Conservation (phyloP, 2,888 invertebrate genomes). For the Baronia brevicornis region DNA sequence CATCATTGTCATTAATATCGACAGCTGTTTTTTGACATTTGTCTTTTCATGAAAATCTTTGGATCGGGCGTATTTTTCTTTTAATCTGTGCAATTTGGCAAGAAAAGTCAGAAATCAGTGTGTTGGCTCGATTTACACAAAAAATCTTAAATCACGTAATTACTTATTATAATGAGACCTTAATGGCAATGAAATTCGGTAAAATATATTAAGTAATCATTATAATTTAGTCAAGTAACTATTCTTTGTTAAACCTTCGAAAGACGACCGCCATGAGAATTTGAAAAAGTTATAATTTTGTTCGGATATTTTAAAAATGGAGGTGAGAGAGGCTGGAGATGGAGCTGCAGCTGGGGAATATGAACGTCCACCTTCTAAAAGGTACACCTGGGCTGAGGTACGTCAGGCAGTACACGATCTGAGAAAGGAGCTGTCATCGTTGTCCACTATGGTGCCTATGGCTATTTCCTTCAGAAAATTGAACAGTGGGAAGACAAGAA, state of each 20-base stretch:
- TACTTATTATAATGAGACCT: slow-evolving; percentile 34
- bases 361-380: slow-evolving; percentile 51
- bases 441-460: slow-evolving; percentile 88
- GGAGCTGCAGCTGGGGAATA: slow-evolving; percentile 61
- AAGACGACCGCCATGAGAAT: slow-evolving; percentile 44
- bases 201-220: slow-evolving; percentile 29
- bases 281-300: slow-evolving; percentile 27
- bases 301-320: slow-evolving; percentile 54
- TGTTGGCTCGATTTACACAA: slow-evolving; percentile 47
- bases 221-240: slow-evolving; percentile 4
- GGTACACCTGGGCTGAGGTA: slow-evolving; percentile 85
- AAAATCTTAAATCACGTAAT: slow-evolving; percentile 33
- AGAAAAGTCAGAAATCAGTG: slow-evolving; percentile 49
- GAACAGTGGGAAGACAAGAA: slow-evolving; percentile 85
- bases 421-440: slow-evolving; percentile 83
- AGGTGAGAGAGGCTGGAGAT: slow-evolving; percentile 64
- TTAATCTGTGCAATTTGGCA: slow-evolving; percentile 38
- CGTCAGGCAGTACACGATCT: slow-evolving; percentile 87
- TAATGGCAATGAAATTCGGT: slow-evolving; percentile 34
- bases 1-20: slow-evolving; percentile 1
- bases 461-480: slow-evolving; percentile 87
- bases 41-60: slow-evolving; percentile 6
- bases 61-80: slow-evolving; percentile 18
- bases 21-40: slow-evolving; percentile 15
- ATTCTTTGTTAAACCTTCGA: slow-evolving; percentile 18